Conservation (phyloP, 2,888 invertebrate genomes). For the Melinaea menophilus region DNA sequence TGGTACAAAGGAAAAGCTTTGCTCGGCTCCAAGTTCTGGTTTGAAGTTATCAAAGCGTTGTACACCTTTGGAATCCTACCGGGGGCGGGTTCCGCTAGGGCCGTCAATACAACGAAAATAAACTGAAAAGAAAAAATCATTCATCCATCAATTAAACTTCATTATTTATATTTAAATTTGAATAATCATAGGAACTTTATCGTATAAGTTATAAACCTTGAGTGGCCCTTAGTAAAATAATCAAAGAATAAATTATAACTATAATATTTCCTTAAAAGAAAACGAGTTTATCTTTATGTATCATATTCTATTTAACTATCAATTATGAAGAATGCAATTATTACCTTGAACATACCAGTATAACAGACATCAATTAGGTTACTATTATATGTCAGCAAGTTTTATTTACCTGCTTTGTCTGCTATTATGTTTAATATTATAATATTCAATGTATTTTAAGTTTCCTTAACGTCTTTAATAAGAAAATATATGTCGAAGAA, state of each 20-base stretch:
- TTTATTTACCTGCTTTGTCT: neutral
- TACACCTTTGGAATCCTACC: slow-evolving; percentile 85
- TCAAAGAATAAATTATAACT: too few species aligned
- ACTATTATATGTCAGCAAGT: slow-evolving; percentile 28
- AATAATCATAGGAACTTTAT: too few species aligned
- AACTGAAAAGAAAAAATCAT: slow-evolving; percentile 46
- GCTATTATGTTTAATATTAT: too few species aligned
- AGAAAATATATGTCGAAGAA: too few species aligned
- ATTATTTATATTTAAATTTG: too few species aligned
- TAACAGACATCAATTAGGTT: slow-evolving; percentile 15
- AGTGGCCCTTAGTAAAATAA: too few species aligned
- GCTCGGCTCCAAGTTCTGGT: slow-evolving; percentile 86
- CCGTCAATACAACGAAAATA: slow-evolving; percentile 43
- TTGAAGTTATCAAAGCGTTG: slow-evolving; percentile 87
- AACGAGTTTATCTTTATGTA: slow-evolving; percentile 55
- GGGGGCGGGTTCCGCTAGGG: slow-evolving; percentile 58
- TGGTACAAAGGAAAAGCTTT: slow-evolving; percentile 86
- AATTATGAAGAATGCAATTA: slow-evolving; percentile 57
- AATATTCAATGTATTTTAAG: too few species aligned
- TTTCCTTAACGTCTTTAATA: too few species aligned
- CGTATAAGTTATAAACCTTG: too few species aligned
- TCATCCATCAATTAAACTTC: too few species aligned
- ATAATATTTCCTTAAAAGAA: slow-evolving; percentile 29
- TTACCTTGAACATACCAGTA: slow-evolving; percentile 50
- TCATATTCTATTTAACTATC: slow-evolving; percentile 35